Evolutionary conservation across 2,797 vertebrate genomes (phyloP).

Genomic region (Chiloscyllium punctatum): DNA sequence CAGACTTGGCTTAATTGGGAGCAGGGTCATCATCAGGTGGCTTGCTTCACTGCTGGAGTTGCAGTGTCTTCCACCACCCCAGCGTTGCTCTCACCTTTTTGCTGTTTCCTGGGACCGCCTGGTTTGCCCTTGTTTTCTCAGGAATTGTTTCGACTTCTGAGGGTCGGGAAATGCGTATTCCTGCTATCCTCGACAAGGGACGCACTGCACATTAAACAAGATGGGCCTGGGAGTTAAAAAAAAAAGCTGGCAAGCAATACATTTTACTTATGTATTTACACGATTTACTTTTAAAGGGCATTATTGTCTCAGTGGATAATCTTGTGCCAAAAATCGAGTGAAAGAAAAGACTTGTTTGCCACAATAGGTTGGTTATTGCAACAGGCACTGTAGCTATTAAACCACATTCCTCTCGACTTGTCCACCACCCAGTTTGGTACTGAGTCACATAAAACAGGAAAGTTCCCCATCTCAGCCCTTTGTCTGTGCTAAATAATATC

Average conservation of each 20-base stretch:
- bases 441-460: background rate
- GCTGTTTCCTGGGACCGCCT: background rate
- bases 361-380: slow-evolving; percentile 5
- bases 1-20: background rate
- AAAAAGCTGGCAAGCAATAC: background rate
- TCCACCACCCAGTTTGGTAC: too few species aligned
- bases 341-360: background rate
- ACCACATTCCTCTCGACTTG: background rate
- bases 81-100: background rate
- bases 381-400: background rate
- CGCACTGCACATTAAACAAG: slow-evolving; percentile 23
- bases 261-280: background rate
- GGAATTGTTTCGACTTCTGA: slow-evolving; percentile 1
- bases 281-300: slow-evolving; percentile 24
- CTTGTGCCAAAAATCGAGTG: slow-evolving; percentile 11
- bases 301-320: slow-evolving; percentile 27
- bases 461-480: background rate
- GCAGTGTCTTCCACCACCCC: background rate
- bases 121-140: background rate
- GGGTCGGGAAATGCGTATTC: background rate
- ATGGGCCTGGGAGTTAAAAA: background rate
- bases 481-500: background rate
- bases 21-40: background rate
- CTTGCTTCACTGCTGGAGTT: background rate
- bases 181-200: background rate